Evolutionary conservation across 37 sponge, comb jelly and placozoan species (phyloP), one percentile per base, ranked within the genome.

Genomic region (Halisarca cf. caerulea): DNA sequence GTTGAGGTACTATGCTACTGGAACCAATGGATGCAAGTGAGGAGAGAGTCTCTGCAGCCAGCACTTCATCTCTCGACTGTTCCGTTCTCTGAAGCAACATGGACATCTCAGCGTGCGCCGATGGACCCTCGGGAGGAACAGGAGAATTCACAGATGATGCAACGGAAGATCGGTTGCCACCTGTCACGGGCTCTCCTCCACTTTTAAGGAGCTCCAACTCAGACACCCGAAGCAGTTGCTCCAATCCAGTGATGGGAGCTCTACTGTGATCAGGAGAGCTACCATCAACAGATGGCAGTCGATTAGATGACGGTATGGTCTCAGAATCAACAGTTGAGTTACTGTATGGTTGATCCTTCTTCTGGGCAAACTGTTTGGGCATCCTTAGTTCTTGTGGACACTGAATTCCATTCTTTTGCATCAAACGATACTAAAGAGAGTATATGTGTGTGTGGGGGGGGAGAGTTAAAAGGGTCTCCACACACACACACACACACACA

Each of bases 61-160:
- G 45, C 17, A 74, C 77, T 40, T 74, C 77, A 74, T 74, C 77
- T 2, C 77, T 36, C n/a, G 77, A 74, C 7, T 74, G 77, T 7
- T 28, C 30, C 6, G 30, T 62, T 28, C 30, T n/a, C 64, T 30
- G 64, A 47, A 47, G 11, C 51, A 47, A 47, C 6, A 11, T 6
- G 11, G 51, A 47, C 9, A 11, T 6, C 9, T 47, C 51, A 11
- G 9, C 6, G 11, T 47, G 51, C 17, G 57, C 57, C 11, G 57
- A 55, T 20, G 25, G 30, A 20, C 6, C 6, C 4, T n/a, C 30
- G 9, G 5, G 18, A 20, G 9, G 30, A 30, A 23, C 5, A 20
- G 30, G 30, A 30, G 64, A 62, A 62, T 28, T 62, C 30, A 62
- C 25, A 4, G 64, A 62, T 5, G 64, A 28, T 20, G 30, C 15